Conservation (phyloP, 2,113 vertebrate species). For the Accipiter virgatus region DNA sequence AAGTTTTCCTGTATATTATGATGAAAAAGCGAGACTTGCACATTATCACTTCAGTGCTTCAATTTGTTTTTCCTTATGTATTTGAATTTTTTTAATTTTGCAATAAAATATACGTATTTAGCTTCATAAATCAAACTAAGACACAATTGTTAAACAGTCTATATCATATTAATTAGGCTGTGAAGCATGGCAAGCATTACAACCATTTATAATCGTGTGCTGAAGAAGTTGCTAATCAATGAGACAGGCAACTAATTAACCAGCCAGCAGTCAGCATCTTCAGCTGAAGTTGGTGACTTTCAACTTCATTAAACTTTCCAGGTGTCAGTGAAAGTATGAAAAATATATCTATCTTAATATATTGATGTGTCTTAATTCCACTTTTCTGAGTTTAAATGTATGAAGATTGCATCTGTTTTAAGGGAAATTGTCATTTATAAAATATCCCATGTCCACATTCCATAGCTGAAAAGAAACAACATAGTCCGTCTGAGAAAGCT, state of each 20-base stretch:
- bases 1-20: background rate
- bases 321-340: slow-evolving; percentile 48
- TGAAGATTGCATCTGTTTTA: background rate
- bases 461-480: background rate
- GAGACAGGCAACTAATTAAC: slow-evolving; percentile 71
- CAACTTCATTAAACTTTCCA: slow-evolving; percentile 71
- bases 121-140: slow-evolving; percentile 43
- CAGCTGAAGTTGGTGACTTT: slow-evolving; percentile 68
- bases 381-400: background rate
- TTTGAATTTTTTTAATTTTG: slow-evolving; percentile 7
- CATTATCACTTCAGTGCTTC: background rate
- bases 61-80: background rate
- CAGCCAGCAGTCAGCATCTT: slow-evolving; percentile 62
- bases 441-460: background rate
- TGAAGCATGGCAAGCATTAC: slow-evolving; percentile 39
- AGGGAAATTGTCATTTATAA: background rate
- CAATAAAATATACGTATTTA: background rate
- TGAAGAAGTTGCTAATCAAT: slow-evolving; percentile 70
- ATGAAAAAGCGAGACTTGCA: background rate
- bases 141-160: slow-evolving; percentile 50
- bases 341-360: background rate
- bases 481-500: background rate
- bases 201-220: slow-evolving; percentile 43
- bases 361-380: slow-evolving; percentile 30
- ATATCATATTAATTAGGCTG: slow-evolving; percentile 67